These are phyloP conservation scores for Heterocephalus glaber DNA, from an alignment of 2,113 vertebrate species.

Conservation along the genomic window DNA sequence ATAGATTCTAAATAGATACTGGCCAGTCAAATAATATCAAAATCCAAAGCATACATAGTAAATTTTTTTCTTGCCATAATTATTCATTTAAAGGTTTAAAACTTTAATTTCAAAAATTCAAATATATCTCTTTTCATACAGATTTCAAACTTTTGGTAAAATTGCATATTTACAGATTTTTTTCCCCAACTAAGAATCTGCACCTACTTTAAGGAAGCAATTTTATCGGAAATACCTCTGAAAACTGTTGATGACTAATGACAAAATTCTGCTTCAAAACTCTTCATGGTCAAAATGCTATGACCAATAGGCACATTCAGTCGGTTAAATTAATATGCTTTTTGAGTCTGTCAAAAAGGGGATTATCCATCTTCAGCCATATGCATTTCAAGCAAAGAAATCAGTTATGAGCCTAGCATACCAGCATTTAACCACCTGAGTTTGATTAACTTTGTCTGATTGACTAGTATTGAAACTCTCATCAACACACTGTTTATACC, in stretches of 20 bases:
- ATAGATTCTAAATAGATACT: neutral
- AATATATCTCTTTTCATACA: neutral
- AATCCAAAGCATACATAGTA: neutral
- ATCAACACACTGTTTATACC: neutral
- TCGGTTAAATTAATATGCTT: neutral
- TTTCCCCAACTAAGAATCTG: neutral
- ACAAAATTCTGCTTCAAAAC: neutral
- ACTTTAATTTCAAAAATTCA: conserved; percentile 43
- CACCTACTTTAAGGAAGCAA: neutral
- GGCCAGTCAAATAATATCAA: neutral
- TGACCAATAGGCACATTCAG: neutral
- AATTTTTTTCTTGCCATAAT: neutral
- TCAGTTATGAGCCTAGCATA: neutral
- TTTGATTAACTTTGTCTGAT: conserved; percentile 31
- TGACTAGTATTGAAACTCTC: neutral
- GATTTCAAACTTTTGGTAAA: conserved; percentile 36
- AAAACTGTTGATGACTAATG: conserved; percentile 11
- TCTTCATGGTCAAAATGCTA: neutral
- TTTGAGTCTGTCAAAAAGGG: neutral
- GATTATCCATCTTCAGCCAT: neutral
- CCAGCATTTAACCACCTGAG: conserved; percentile 1
- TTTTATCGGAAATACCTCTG: neutral
- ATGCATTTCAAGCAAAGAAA: conserved; percentile 54
- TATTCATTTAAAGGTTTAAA: neutral
- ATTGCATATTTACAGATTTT: neutral